phyloP scores from a whole-genome alignment of 37 sponge, comb jelly and placozoan genomes.

The Aplysina aerophoba region DNA sequence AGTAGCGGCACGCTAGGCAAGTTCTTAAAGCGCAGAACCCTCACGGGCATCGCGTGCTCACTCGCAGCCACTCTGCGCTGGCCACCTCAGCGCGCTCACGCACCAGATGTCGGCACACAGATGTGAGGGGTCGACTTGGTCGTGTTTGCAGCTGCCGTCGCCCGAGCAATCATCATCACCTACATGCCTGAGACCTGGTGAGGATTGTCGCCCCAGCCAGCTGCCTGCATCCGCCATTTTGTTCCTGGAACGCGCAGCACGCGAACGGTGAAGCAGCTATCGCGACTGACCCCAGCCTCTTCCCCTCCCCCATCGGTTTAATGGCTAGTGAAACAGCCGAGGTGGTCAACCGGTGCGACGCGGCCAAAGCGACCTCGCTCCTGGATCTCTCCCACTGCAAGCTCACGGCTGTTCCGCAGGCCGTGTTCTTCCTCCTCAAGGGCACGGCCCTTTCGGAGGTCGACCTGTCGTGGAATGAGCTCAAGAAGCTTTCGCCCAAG shows the following conservation, averaged over 20 bases:
- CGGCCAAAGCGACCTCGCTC: constrained; percentile 35
- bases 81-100: too few species aligned
- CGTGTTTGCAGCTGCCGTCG: too few species aligned
- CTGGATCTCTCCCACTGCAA: constrained; percentile 57
- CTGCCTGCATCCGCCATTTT: too few species aligned
- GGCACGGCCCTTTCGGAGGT: constrained; percentile 49
- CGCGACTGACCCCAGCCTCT: background rate
- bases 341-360: constrained; percentile 64
- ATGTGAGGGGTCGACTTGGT: too few species aligned
- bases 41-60: constrained; percentile 2
- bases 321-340: constrained; percentile 68
- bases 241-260: too few species aligned
- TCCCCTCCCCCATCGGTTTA: background rate
- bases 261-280: too few species aligned
- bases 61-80: too few species aligned
- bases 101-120: too few species aligned
- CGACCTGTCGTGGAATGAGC: constrained; percentile 57
- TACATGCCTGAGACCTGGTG: too few species aligned
- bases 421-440: constrained; percentile 71
- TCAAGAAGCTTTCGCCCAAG: constrained; percentile 55
- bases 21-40: background rate
- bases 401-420: constrained; percentile 66
- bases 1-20: background rate
- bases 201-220: too few species aligned
- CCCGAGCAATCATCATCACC: too few species aligned